These are phyloP conservation scores for Ceratosolen solmsi DNA, from an alignment of 1,140 invertebrate species.

Conservation along the genomic window DNA sequence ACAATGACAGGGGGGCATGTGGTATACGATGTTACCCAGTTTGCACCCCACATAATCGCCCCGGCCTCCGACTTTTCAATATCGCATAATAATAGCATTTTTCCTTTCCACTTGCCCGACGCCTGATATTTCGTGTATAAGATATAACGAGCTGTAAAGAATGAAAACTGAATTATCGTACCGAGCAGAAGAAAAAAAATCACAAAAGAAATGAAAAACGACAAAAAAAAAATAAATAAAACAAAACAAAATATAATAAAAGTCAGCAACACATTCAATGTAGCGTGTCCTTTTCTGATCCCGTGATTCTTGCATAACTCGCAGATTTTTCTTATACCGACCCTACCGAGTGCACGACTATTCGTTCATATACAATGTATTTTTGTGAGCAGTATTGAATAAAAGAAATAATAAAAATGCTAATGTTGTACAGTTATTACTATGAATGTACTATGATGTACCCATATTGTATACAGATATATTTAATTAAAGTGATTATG, in stretches of 20 bases:
- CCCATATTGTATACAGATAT: conserved; percentile 73
- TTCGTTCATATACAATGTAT: conserved; percentile 57
- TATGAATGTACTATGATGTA: conserved; percentile 71
- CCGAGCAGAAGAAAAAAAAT: conserved; percentile 1
- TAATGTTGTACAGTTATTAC: conserved; percentile 69
- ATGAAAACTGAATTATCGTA: conserved; percentile 45
- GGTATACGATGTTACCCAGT: conserved; percentile 55
- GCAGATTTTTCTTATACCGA: conserved; percentile 40
- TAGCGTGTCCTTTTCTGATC: conserved; percentile 22
- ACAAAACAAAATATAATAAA: background rate
- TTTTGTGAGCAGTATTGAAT: conserved; percentile 70
- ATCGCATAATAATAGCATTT: conserved; percentile 3
- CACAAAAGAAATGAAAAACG: conserved; percentile 3
- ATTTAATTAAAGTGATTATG: conserved; percentile 72
- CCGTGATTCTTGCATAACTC: background rate
- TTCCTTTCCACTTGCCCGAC: background rate
- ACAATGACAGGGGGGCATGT: conserved; percentile 11
- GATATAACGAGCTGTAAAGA: conserved; percentile 7
- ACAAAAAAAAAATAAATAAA: background rate
- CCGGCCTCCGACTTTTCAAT: conserved; percentile 48
- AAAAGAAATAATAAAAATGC: conserved; percentile 57
- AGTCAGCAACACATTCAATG: conserved; percentile 33
- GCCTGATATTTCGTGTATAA: conserved; percentile 11
- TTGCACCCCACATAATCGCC: conserved; percentile 47
- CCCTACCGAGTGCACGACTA: conserved; percentile 28